Percentiles rank a stretch among this genome's conserved stretches.
These are phyloP conservation scores for Neofelis nebulosa DNA, from an alignment of 2,113 vertebrate species.

Conservation along the genomic window DNA sequence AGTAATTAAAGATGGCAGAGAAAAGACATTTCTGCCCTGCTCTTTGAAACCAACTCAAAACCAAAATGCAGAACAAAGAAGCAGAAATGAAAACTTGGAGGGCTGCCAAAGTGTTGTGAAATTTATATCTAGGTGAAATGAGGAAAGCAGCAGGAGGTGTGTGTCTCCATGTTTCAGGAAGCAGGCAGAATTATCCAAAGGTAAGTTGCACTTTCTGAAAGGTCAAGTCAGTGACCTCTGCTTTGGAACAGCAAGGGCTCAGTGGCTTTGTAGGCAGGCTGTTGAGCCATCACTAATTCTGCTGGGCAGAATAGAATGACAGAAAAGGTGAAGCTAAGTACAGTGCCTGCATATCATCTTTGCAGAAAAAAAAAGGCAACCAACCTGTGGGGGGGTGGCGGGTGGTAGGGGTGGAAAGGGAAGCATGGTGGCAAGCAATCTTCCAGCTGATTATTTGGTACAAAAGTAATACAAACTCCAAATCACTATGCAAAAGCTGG, in stretches of 20 bases:
- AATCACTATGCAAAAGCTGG: not conserved
- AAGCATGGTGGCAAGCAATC: not conserved
- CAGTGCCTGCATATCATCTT: not conserved
- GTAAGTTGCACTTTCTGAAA: not conserved
- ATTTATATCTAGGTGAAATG: not conserved
- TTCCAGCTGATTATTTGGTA: not conserved
- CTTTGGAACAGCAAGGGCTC: not conserved
- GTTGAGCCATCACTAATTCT: not conserved
- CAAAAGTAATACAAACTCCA: not conserved
- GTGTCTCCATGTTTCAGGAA: not conserved
- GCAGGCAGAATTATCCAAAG: not conserved
- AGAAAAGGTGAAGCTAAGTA: not conserved
- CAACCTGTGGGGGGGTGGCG: not conserved
- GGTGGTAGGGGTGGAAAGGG: not conserved
- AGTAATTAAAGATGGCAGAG: constrained; percentile 32
- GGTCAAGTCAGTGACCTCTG: not conserved
- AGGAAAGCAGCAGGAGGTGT: not conserved
- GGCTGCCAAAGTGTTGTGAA: not conserved
- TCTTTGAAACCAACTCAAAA: constrained; percentile 56
- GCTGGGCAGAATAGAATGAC: not conserved
- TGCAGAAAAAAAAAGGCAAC: not conserved
- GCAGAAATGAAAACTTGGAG: constrained; percentile 21
- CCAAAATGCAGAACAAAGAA: constrained; percentile 23
- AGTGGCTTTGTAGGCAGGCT: not conserved
- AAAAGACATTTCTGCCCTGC: not conserved